Evolutionary conservation across 1,140 invertebrate genomes (phyloP), one percentile per base, ranked within the genome.

Genomic region (Ladona fulva): DNA sequence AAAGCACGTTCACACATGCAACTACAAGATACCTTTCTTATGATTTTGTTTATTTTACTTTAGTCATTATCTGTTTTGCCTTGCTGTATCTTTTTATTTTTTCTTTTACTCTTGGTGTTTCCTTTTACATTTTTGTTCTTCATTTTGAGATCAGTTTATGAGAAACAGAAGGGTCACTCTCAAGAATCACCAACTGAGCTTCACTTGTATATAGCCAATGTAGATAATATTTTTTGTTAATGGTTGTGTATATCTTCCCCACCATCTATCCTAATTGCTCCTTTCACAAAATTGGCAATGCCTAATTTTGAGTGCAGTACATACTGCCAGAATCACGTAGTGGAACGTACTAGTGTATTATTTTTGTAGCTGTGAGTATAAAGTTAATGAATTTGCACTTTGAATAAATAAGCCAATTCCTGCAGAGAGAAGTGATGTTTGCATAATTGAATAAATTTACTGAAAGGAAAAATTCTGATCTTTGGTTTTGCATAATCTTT

Each of bases 141-240:
- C 42, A 22, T 42, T 74, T 77, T 78, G 22, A 24, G n/a, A 25
- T 74, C 77, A 22, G 44, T n/a, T 75, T 74, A 44, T 24, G 77
- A 74, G 22, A 22, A 42, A 74, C n/a, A 75, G 74, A 78, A 78
- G 77, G 77, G 77, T 78, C 77, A 78, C 77, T 78, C 77, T 78
- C 74, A 74, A 25, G 19, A 74, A 6, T 77, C 42, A 24, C 22
- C 42, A 77, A 44, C 25, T 42, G 44, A 29, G 12, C 24, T 42
- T 77, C 24, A 77, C 22, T 77, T 29, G 25, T 77, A 77, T 14
- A 42, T 42, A 42, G 76, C 22, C 24, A 74, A 25, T 74, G 42
- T 59, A 77, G 6, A 66, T 66, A 66, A 66, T 37, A 37, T 8
- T 66, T 66, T 66, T 66, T 66, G 52, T 66, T 66, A 66, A 66